These are phyloP conservation scores for Lepidothrix coronata DNA, from an alignment of 2,113 vertebrate species.

Conservation along the genomic window DNA sequence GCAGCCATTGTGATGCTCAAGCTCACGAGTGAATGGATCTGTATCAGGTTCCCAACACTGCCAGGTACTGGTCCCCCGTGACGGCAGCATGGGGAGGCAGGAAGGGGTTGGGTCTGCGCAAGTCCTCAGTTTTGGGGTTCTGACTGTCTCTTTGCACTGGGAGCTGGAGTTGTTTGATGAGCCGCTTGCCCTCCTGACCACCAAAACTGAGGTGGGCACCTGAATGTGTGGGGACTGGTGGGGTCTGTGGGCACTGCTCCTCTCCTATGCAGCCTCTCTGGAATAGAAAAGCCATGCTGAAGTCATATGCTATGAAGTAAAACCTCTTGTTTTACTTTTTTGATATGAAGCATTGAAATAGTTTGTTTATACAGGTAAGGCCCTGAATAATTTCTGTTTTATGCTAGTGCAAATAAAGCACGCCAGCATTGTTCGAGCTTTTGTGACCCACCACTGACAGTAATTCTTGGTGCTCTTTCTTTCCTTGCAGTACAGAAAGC, in stretches of 20 bases:
- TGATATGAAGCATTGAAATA: not conserved
- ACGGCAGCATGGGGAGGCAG: not conserved
- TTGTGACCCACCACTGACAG: not conserved
- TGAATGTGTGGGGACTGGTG: fast-evolving
- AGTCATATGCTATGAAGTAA: not conserved
- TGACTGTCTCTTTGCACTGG: not conserved
- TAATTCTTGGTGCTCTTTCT: not conserved
- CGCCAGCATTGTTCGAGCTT: not conserved
- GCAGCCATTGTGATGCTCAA: fast-evolving
- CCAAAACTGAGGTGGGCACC: not conserved
- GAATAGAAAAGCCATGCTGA: not conserved
- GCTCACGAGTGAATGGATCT: fast-evolving
- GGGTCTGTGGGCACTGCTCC: fast-evolving
- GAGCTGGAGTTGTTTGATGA: fast-evolving
- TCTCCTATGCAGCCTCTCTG: not conserved
- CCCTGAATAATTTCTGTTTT: not conserved
- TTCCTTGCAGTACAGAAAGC: not conserved
- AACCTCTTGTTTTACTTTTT: not conserved
- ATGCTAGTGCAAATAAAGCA: not conserved
- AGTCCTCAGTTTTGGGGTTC: not conserved
- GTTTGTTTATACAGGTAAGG: not conserved
- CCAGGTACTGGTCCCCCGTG: fast-evolving
- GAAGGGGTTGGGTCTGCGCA: not conserved
- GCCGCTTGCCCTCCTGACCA: not conserved
- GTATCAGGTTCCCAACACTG: fast-evolving